Base-by-base conservation (phyloP, 2,113 vertebrate genomes). In the Gallinago jamesoni region DNA sequence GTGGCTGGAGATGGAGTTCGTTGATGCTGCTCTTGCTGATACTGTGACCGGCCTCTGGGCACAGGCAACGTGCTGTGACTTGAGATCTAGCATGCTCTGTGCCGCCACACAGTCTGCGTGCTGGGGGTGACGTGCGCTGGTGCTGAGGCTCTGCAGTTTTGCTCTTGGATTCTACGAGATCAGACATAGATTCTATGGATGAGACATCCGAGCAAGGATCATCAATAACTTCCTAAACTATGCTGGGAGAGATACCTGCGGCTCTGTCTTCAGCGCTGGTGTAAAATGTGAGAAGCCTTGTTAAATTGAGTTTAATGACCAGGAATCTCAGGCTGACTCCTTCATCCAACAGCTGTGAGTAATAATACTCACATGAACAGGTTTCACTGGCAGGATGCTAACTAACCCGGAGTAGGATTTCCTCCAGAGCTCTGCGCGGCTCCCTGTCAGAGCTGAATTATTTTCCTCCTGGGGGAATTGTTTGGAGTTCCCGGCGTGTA, bases 41-140 rank as follows among this genome's bases (percentile, higher is more conserved):
- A 1, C 48, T 18, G 27, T 18, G 7, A 21, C 30, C 3, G 30
- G 20, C 33, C 39, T 31, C 35, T 19, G 43, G 14, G 1, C 6
- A 4, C 11, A 6, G 68, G 4, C 23, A 28, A 6, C 0, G 1
- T 7, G 17, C 59, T 28, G 64, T 3, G 82, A 41, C 24, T 2
- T 5, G 47, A 14, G 31, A 14, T 2, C 4, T 1, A 17, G 16
- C 3, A 0, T 1, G 3, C 45, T 52, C 56, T 4, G 0, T 2
- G 1, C 31, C 7, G 10, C 66, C 20, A 35, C 53, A 2, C 1
- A 1, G 2, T 31, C 69, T 18, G 47, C 48, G 3, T 0, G 0
- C 48, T 5, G 2, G 9, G 35, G 3, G 30, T 9, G 21, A 20
- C 4, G 2, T 2, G 3, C 27, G 0, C 39, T 7, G 0, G 6